Conservation (phyloP, 2,797 vertebrate genomes). For the Cyclura pinguis region DNA sequence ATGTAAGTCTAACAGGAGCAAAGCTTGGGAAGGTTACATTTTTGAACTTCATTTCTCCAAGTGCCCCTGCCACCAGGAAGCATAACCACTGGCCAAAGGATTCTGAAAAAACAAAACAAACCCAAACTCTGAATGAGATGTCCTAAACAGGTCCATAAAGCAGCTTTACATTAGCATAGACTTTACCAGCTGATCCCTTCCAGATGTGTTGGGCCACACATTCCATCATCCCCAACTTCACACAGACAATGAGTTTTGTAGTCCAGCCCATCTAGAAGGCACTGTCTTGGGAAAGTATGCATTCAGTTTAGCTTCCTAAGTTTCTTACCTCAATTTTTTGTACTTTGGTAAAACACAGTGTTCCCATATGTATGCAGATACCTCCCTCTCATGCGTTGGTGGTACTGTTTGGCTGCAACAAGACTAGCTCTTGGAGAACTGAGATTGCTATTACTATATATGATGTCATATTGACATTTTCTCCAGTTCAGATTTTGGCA, state of each 20-base stretch:
- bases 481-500: background rate
- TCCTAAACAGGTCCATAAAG: slow-evolving; percentile 29
- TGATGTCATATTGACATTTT: background rate
- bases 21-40: too few species aligned
- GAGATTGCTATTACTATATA: background rate
- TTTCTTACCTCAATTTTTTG: background rate
- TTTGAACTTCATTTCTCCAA: too few species aligned
- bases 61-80: too few species aligned
- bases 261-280: background rate
- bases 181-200: background rate
- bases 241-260: background rate
- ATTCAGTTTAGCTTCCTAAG: background rate
- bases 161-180: background rate
- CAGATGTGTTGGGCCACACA: background rate
- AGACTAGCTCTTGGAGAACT: background rate
- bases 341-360: background rate
- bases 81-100: too few species aligned
- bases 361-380: background rate
- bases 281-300: background rate
- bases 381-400: background rate
- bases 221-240: background rate
- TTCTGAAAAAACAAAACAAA: too few species aligned
- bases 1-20: background rate
- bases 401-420: background rate
- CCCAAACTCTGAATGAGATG: background rate